These are phyloP conservation scores for Zophobas atratus DNA, from an alignment of 1,140 invertebrate genomes.

Conservation along the genomic window DNA sequence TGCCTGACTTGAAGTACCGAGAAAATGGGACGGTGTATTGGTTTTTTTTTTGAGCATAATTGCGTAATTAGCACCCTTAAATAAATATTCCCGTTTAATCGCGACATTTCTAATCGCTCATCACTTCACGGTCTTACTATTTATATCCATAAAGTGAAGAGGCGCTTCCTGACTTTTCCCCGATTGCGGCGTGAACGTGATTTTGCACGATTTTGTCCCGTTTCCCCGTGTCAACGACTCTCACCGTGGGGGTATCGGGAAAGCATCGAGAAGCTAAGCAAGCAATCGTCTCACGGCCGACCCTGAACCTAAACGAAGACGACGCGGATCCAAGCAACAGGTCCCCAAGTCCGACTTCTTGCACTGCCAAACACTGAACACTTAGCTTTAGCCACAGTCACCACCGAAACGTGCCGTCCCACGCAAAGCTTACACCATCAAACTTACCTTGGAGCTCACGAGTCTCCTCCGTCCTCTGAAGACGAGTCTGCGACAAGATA, in stretches of 20 bases:
- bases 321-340: conserved; percentile 55
- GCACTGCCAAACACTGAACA: conserved; percentile 45
- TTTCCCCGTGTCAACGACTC: conserved; percentile 2
- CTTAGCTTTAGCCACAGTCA: conserved; percentile 25
- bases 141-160: conserved; percentile 51
- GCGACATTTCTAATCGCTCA: neutral
- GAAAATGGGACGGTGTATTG: too few relatives aligned
- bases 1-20: neutral
- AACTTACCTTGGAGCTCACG: conserved; percentile 59
- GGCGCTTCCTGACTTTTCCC: neutral
- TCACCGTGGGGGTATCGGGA: conserved; percentile 9
- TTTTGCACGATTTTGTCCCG: neutral
- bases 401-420: conserved; percentile 10
- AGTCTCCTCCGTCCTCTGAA: conserved; percentile 53
- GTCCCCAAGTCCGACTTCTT: conserved; percentile 48
- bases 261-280: conserved; percentile 22
- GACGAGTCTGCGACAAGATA: conserved; percentile 36
- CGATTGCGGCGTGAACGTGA: neutral
- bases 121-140: conserved; percentile 54
- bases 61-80: too few relatives aligned
- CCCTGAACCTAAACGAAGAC: conserved; percentile 53
- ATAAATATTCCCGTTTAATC: too few relatives aligned
- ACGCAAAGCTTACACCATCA: conserved; percentile 23
- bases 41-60: too few relatives aligned
- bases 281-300: conserved; percentile 53